These are phyloP conservation scores for Albula goreensis DNA, from an alignment of 2,113 vertebrate genomes.

Conservation along the genomic window DNA sequence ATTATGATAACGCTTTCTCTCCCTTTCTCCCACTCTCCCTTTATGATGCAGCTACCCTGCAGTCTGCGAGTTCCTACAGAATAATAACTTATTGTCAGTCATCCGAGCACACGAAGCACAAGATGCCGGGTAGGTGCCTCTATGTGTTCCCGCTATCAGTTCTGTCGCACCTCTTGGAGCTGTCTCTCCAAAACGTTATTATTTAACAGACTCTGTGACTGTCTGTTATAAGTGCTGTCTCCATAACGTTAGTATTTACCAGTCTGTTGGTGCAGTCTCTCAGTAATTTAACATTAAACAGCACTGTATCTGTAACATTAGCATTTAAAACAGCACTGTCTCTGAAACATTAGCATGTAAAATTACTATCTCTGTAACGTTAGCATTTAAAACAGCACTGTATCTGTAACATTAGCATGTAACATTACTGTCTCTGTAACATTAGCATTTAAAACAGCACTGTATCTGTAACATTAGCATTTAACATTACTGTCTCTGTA, in stretches of 20 bases:
- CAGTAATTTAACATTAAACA: too few species aligned
- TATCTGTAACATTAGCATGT: not conserved
- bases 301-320: too few species aligned
- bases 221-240: too few species aligned
- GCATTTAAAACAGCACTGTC: too few species aligned
- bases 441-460: not conserved
- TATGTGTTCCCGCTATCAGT: not conserved
- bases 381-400: not conserved
- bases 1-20: not conserved
- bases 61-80: constrained; percentile 98
- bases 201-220: too few species aligned
- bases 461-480: not conserved
- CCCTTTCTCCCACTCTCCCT: not conserved
- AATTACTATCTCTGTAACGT: not conserved
- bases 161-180: not conserved
- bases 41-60: constrained; percentile 86
- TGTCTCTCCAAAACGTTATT: too few species aligned
- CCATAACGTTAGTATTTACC: too few species aligned
- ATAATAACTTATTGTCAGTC: constrained; percentile 99
- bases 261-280: too few species aligned
- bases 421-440: too few species aligned
- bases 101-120: constrained; percentile 98
- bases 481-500: too few species aligned
- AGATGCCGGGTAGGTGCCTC: constrained; percentile 87
- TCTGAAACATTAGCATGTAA: not conserved